Conservation (phyloP, 2,113 vertebrate species). For the Nesoenas mayeri region DNA sequence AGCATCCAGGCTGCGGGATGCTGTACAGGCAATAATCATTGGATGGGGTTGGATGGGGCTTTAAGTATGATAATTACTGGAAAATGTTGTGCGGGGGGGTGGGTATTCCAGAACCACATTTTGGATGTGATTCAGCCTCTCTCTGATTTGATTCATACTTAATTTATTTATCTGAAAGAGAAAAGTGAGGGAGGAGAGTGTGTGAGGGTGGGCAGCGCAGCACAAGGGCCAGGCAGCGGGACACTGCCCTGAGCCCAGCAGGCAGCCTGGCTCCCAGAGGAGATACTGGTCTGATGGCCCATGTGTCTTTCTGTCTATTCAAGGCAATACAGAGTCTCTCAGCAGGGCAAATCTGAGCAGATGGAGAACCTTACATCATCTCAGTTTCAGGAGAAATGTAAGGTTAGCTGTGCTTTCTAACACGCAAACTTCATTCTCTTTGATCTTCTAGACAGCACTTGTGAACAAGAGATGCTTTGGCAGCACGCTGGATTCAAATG, state of each 20-base stretch:
- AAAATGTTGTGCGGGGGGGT: not conserved
- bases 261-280: not conserved
- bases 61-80: not conserved
- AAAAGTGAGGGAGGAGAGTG: not conserved
- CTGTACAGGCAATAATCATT: not conserved
- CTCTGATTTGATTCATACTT: not conserved
- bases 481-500: not conserved
- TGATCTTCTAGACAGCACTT: not conserved
- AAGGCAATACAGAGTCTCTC: not conserved
- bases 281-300: not conserved
- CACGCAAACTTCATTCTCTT: not conserved
- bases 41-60: not conserved
- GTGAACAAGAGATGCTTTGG: not conserved
- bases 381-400: not conserved
- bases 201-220: accelerated
- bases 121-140: not conserved
- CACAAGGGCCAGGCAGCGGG: accelerated
- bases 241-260: not conserved
- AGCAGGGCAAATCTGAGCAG: not conserved
- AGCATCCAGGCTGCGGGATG: not conserved
- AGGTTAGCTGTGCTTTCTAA: not conserved
- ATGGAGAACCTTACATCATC: not conserved
- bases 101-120: not conserved
- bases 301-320: not conserved
- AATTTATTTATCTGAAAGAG: not conserved